Conservation (phyloP, 2,113 vertebrate genomes). For the Conger conger region DNA sequence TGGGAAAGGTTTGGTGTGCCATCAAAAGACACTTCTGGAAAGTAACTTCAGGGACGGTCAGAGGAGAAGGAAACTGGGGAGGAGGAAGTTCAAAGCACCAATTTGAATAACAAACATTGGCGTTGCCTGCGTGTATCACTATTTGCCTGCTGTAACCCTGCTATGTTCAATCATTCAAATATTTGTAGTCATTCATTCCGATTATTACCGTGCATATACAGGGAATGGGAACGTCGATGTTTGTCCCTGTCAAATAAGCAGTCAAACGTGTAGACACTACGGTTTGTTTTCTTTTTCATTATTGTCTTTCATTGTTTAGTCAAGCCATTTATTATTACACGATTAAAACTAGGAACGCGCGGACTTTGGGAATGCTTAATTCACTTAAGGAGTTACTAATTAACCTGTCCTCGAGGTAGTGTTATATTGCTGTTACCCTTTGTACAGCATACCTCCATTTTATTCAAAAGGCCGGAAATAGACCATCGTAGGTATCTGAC, state of each 20-base stretch:
- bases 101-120: background rate
- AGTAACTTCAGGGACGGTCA: too few relatives aligned
- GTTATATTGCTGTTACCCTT: conserved; percentile 56
- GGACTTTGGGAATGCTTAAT: background rate
- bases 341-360: background rate
- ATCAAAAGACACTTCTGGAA: background rate
- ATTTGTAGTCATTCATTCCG: too few relatives aligned
- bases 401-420: conserved; percentile 54
- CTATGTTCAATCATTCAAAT: too few relatives aligned
- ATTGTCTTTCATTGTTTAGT: background rate
- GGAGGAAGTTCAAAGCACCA: background rate
- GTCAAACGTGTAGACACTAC: background rate
- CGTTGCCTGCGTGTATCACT: too few relatives aligned
- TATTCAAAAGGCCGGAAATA: background rate
- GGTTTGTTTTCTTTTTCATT: background rate
- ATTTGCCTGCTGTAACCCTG: too few relatives aligned
- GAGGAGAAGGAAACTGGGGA: too few relatives aligned
- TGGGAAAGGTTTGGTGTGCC: background rate
- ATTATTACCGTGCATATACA: too few relatives aligned
- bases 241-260: too few relatives aligned
- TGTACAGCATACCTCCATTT: conserved; percentile 48
- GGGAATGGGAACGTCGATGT: too few relatives aligned
- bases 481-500: background rate
- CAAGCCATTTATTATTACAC: background rate
- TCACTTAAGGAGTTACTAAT: conserved; percentile 41